phyloP scores from a whole-genome alignment of 2,797 vertebrate species.

The Cebuella pygmaea region DNA sequence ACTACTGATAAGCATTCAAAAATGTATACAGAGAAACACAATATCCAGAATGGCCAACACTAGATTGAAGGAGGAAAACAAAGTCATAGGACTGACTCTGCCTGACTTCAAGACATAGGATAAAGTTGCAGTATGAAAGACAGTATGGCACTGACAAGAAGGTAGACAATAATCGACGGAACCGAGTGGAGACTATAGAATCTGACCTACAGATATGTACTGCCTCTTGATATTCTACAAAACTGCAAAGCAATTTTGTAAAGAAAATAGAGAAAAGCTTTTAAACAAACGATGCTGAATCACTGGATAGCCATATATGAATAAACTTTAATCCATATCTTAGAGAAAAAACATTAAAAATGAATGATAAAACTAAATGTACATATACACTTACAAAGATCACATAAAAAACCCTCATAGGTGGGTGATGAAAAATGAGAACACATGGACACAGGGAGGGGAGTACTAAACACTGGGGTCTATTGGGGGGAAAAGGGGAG shows the following conservation, averaged over 20 bases:
- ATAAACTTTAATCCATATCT: not conserved
- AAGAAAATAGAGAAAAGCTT: not conserved
- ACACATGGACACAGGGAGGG: too few species aligned
- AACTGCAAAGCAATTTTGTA: not conserved
- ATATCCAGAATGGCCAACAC: not conserved
- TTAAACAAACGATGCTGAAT: not conserved
- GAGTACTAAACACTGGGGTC: too few species aligned
- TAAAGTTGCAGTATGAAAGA: not conserved
- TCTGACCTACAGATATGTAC: not conserved
- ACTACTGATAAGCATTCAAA: not conserved
- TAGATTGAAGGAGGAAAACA: not conserved
- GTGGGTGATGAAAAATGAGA: too few species aligned
- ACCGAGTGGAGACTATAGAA: not conserved
- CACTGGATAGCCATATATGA: not conserved
- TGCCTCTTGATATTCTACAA: not conserved
- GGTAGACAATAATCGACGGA: not conserved
- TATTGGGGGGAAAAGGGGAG: too few species aligned
- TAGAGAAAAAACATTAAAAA: not conserved
- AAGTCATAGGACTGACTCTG: not conserved
- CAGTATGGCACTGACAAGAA: not conserved
- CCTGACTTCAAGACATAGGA: not conserved
- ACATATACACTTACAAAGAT: not conserved
- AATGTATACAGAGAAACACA: not conserved
- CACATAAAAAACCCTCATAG: not conserved
- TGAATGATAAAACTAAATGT: not conserved